Conservation (phyloP, 2,888 invertebrate species). For the Aspidiotus destructor region DNA sequence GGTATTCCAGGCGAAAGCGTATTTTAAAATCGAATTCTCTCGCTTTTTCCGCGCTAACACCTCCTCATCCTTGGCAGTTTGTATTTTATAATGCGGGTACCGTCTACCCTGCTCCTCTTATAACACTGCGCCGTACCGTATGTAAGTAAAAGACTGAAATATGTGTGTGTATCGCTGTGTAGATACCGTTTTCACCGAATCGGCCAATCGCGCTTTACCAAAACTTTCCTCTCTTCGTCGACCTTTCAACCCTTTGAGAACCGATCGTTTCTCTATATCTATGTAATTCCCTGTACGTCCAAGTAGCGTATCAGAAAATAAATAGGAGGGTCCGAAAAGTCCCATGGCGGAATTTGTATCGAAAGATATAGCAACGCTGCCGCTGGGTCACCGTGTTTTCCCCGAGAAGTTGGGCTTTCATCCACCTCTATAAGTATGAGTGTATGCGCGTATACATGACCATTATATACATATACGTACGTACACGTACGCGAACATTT, state of each 20-base stretch:
- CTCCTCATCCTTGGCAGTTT: neutral
- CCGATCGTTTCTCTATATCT: conserved; percentile 29
- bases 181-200: conserved; percentile 8
- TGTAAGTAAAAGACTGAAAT: neutral
- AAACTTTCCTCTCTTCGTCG: conserved; percentile 14
- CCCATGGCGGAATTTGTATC: conserved; percentile 23
- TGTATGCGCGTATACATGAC: neutral
- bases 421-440: conserved; percentile 7
- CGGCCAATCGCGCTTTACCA: conserved; percentile 14
- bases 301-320: conserved; percentile 27
- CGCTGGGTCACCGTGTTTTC: conserved; percentile 8
- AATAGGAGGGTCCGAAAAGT: conserved; percentile 29
- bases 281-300: conserved; percentile 27
- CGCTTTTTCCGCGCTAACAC: conserved; percentile 2
- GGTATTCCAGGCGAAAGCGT: too few species aligned
- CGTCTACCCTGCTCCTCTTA: neutral
- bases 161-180: neutral
- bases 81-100: neutral
- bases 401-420: conserved; percentile 25
- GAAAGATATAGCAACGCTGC: neutral
- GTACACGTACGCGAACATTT: conserved; percentile 1
- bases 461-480: neutral
- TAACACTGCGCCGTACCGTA: neutral
- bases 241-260: conserved; percentile 21
- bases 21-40: conserved; percentile 1